Conservation (phyloP, 2,797 vertebrate species). For the Crax fasciolata region DNA sequence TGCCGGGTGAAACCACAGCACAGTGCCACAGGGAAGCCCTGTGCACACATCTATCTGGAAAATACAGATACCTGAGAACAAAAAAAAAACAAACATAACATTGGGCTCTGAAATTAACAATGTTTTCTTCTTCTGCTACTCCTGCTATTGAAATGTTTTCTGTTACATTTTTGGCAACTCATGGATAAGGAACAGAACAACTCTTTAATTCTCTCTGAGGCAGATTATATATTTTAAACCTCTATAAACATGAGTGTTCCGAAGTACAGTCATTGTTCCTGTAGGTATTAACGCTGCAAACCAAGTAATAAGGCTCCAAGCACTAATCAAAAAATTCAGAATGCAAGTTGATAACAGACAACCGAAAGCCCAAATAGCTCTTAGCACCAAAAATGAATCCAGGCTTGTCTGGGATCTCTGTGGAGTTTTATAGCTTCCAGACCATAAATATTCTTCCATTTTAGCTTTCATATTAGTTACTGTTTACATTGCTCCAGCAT, state of each 20-base stretch:
- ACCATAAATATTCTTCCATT: slow-evolving; percentile 15
- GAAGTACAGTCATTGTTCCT: background rate
- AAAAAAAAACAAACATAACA: slow-evolving; percentile 5
- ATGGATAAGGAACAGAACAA: background rate
- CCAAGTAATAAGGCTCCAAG: background rate
- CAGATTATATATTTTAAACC: slow-evolving; percentile 22
- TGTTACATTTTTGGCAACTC: background rate
- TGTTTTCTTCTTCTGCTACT: background rate
- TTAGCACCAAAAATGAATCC: slow-evolving; percentile 28
- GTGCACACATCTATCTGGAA: background rate
- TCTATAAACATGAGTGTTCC: slow-evolving; percentile 26
- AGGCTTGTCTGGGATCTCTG: background rate
- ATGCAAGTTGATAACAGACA: background rate
- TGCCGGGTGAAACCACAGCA: no score
- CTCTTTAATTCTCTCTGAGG: background rate
- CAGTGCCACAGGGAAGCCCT: background rate
- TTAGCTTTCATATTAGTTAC: background rate
- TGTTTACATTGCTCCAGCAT: background rate
- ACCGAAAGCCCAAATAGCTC: slow-evolving; percentile 13
- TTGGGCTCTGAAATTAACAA: background rate
- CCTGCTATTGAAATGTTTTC: background rate
- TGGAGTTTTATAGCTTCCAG: background rate
- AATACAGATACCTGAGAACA: background rate
- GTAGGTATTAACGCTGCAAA: slow-evolving; percentile 17
- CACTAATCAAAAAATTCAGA: slow-evolving; percentile 27